Evolutionary conservation across 1,140 invertebrate species (phyloP).

Genomic region (Thalassaphorura encarpata): DNA sequence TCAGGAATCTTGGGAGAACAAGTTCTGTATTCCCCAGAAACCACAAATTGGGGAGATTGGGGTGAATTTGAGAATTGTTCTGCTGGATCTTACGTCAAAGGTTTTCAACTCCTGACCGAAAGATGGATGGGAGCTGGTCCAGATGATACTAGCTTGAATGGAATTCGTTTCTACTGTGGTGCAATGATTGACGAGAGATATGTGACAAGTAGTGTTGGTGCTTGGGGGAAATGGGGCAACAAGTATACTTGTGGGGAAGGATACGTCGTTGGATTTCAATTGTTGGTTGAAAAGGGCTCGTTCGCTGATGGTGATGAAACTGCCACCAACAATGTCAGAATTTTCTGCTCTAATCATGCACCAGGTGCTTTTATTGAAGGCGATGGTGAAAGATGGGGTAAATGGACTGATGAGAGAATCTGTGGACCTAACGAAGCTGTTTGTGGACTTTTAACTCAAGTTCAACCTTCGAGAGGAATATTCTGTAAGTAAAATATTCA

Average conservation of each 20-base stretch:
- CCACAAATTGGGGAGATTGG: conserved; percentile 17
- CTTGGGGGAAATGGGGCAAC: conserved; percentile 15
- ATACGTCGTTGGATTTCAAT: conserved; percentile 17
- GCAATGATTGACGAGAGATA: not conserved
- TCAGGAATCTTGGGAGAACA: too few species aligned
- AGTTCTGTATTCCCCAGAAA: conserved; percentile 5
- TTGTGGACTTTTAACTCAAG: conserved; percentile 14
- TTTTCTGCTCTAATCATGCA: conserved; percentile 12
- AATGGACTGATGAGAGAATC: not conserved
- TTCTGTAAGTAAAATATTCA: not conserved
- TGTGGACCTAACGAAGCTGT: conserved; percentile 5
- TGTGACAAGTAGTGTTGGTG: conserved; percentile 5
- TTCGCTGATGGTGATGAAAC: conserved; percentile 15
- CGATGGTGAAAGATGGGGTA: conserved; percentile 11
- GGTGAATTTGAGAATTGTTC: not conserved
- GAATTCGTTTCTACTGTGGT: conserved; percentile 14
- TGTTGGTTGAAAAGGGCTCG: conserved; percentile 4
- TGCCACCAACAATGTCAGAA: conserved; percentile 15
- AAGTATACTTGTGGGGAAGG: conserved; percentile 8
- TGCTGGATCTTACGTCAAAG: not conserved
- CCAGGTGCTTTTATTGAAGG: conserved; percentile 14
- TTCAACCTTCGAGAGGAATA: conserved; percentile 2
- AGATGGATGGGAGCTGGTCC: conserved; percentile 9
- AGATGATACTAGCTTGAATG: conserved; percentile 17
- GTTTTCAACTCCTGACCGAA: conserved; percentile 15